These are phyloP conservation scores for Lepidurus arcticus DNA, from an alignment of 1,140 invertebrate species.

Conservation along the genomic window DNA sequence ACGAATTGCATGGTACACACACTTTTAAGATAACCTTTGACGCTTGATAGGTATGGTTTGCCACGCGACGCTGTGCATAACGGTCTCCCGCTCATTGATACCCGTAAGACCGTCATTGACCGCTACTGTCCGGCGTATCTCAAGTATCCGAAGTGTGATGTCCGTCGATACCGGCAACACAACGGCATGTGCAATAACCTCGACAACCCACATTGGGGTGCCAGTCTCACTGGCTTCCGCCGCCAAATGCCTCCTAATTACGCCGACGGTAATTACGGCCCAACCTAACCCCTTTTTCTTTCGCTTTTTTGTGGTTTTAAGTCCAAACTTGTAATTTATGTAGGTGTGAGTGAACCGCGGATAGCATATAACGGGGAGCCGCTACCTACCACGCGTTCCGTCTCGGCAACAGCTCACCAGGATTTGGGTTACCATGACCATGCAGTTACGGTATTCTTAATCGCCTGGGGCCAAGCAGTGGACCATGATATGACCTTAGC, in stretches of 20 bases:
- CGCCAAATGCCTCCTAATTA: slow-evolving; percentile 60
- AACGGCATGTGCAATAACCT: slow-evolving; percentile 53
- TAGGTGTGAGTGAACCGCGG: slow-evolving; percentile 34
- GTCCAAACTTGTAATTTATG: neutral
- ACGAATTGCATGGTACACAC: neutral
- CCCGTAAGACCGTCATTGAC: slow-evolving; percentile 44
- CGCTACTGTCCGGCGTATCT: slow-evolving; percentile 46
- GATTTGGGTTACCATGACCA: slow-evolving; percentile 49
- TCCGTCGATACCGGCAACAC: slow-evolving; percentile 45
- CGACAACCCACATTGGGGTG: slow-evolving; percentile 47
- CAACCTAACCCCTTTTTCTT: neutral
- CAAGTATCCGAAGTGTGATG: slow-evolving; percentile 43
- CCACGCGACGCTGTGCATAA: slow-evolving; percentile 43
- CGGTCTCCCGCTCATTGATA: slow-evolving; percentile 45
- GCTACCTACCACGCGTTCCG: slow-evolving; percentile 47
- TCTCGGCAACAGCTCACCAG: slow-evolving; percentile 48
- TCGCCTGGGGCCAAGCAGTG: slow-evolving; percentile 51
- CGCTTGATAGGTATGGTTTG: slow-evolving; percentile 41
- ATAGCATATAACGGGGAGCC: slow-evolving; percentile 25
- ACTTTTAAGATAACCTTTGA: neutral
- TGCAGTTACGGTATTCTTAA: slow-evolving; percentile 49
- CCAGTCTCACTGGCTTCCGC: slow-evolving; percentile 44
- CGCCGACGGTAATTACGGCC: slow-evolving; percentile 50
- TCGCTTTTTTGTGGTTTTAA: neutral
- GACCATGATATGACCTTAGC: slow-evolving; percentile 54